Base-by-base conservation (phyloP, 2,797 vertebrate species). In the Tapera naevia region DNA sequence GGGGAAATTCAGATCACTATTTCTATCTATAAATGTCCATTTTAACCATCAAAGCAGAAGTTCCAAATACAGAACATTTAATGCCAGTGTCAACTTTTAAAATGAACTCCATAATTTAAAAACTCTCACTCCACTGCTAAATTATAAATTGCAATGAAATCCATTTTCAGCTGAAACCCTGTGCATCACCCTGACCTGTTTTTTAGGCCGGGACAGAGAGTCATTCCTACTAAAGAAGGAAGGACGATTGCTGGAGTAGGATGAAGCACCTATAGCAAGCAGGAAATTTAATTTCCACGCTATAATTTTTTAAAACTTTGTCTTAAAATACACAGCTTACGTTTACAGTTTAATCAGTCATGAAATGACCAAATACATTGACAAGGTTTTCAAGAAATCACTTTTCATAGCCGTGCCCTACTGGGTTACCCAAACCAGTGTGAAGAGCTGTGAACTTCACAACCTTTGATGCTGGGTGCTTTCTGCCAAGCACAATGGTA, bases 1-100 rank as follows among this genome's bases (percentile, higher is more conserved):
- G 74, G 92, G 86, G 85, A 96, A 96, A 93, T 93, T 95, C 90
- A 87, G 51, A 96, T 95, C 90, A 60, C 74, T 80, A 37, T 93
- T 93, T 88, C 88, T 84, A 39, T 84, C 88, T 91, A 64, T 84
- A 96, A 96, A 91, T 37, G 71, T 53, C 75, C 60, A 48, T 75
- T 95, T 82, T 39, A 92, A 60, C 83, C 86, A 78, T 88, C 73
- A 91, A 76, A 92, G 80, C 48, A 57, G 85, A 76, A 91, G 60
- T 18, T 89, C 74, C 85, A 94, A 89, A 91, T 76, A 93, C 64
- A 91, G 94, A 92, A 53, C 65, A 28, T 89, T 53, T 71, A 91
- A 92, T 83, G 65, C 35, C 73, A 84, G 64, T 53, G 80, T 94
- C 89, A 89, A 92, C 39, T 81, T 71, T 46, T 81, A 80, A 82